phyloP scores from a whole-genome alignment of 1,140 invertebrate genomes.

The Drosophila jambulina region DNA sequence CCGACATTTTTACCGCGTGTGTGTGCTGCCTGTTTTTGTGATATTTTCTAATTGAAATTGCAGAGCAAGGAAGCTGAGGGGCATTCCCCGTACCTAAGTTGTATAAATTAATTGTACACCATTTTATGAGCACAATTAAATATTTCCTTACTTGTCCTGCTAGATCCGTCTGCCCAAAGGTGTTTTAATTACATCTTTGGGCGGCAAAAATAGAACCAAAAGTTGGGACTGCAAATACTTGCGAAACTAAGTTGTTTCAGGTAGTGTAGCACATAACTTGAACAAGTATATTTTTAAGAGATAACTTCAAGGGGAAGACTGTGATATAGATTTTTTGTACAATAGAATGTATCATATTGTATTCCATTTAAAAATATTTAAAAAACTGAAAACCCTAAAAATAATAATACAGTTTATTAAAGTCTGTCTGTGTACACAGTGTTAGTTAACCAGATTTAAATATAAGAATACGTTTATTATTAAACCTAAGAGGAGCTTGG shows the following conservation, averaged over 20 bases:
- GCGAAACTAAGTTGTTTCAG: slow-evolving; percentile 6
- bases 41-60: slow-evolving; percentile 41
- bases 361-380: too few relatives aligned
- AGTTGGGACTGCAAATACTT: slow-evolving; percentile 1
- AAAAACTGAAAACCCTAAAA: neutral
- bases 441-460: too few relatives aligned
- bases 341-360: too few relatives aligned
- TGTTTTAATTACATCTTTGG: slow-evolving; percentile 29
- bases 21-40: slow-evolving; percentile 9
- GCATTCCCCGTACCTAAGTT: neutral
- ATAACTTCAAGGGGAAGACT: too few relatives aligned
- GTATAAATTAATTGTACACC: neutral
- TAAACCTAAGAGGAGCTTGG: too few relatives aligned
- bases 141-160: neutral
- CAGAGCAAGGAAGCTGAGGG: neutral
- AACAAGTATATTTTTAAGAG: neutral
- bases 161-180: too few relatives aligned
- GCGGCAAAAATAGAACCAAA: neutral
- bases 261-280: neutral
- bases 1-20: slow-evolving; percentile 26
- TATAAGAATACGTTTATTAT: too few relatives aligned
- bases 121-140: neutral
- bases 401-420: too few relatives aligned
- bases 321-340: too few relatives aligned
- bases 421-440: too few relatives aligned